Conservation (phyloP, 2,888 invertebrate genomes). For the Cerastis leucographa region DNA sequence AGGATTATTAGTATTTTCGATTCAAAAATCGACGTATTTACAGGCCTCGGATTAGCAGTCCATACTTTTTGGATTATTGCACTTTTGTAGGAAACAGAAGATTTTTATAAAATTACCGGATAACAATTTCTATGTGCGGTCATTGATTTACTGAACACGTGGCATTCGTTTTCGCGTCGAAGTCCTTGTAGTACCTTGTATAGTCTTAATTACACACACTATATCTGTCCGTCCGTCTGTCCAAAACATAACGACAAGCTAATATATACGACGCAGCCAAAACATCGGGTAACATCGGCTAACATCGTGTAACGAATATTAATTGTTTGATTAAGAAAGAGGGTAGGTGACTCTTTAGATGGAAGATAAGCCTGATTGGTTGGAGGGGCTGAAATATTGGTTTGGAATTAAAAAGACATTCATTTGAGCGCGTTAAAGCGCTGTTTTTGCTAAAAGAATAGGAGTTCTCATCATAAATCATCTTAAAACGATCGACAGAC, state of each 20-base stretch:
- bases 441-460: not conserved
- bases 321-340: slow-evolving; percentile 59
- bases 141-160: not conserved
- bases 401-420: not conserved
- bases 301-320: slow-evolving; percentile 75
- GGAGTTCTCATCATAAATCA: no score
- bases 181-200: slow-evolving; percentile 72
- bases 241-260: slow-evolving; percentile 53
- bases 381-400: slow-evolving; percentile 2
- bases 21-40: no score
- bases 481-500: no score
- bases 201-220: slow-evolving; percentile 82
- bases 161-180: no score
- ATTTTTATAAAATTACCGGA: no score
- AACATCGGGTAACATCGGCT: slow-evolving; percentile 70
- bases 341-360: slow-evolving; percentile 10
- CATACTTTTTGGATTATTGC: no score
- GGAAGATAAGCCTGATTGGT: slow-evolving; percentile 23
- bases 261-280: slow-evolving; percentile 72
- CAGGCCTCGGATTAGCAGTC: no score
- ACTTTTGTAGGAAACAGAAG: no score
- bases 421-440: not conserved
- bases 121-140: no score
- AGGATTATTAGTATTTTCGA: no score
- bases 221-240: slow-evolving; percentile 70